These are phyloP conservation scores for Bruchidius siliquastri DNA, from an alignment of 2,888 invertebrate genomes.

Conservation along the genomic window DNA sequence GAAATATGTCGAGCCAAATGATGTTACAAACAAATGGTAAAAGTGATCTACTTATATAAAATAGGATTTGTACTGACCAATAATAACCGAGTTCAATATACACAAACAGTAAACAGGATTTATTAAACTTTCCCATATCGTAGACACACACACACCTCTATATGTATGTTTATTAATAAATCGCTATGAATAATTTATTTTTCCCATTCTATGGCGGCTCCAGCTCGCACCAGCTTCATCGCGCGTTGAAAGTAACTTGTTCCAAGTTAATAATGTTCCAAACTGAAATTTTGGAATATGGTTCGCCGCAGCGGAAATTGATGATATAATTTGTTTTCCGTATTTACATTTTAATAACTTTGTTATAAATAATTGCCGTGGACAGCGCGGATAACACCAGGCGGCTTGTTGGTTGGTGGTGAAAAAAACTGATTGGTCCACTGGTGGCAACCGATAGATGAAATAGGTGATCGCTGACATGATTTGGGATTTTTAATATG, in stretches of 20 bases:
- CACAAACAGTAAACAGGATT: neutral
- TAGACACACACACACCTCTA: neutral
- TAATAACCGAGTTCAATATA: neutral
- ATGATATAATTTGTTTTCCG: constrained; percentile 19
- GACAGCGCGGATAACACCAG: neutral
- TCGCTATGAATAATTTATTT: neutral
- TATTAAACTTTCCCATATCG: neutral
- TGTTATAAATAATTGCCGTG: constrained; percentile 12
- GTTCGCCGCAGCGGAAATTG: constrained; percentile 17
- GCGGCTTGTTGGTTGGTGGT: constrained; percentile 1
- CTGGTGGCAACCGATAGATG: neutral
- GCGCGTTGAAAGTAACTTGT: neutral
- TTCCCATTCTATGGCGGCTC: neutral
- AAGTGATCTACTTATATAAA: neutral
- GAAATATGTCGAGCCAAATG: no score
- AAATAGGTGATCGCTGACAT: neutral
- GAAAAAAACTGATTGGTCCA: neutral
- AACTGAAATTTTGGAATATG: constrained; percentile 13
- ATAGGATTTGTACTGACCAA: neutral
- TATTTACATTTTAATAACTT: constrained; percentile 19
- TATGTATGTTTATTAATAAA: neutral
- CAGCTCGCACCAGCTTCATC: neutral
- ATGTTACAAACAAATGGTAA: neutral
- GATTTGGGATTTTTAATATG: no score
- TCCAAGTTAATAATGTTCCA: neutral